Evolutionary conservation across 23 tunicate species (phyloP).

Genomic region (Trididemnum nubilum): DNA sequence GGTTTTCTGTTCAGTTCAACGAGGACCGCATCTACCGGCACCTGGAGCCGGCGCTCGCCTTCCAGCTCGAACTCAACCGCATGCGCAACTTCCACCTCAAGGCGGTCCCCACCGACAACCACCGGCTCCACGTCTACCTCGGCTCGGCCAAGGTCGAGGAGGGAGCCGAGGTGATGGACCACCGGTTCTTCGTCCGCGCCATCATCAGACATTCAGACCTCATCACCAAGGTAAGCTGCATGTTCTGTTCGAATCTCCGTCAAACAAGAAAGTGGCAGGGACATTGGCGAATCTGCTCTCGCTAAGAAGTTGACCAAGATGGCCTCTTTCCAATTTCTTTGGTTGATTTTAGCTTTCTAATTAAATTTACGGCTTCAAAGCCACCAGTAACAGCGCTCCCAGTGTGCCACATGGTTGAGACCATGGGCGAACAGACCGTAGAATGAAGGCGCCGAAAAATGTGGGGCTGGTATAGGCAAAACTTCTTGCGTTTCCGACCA

Average conservation of each 20-base stretch:
- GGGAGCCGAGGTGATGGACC: conserved; percentile 92
- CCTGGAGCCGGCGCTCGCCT: conserved; percentile 98
- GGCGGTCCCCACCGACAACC: conserved; percentile 95
- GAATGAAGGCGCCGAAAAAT: too few species aligned
- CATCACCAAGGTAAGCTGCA: conserved; percentile 72
- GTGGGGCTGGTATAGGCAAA: too few species aligned
- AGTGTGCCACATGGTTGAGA: too few species aligned
- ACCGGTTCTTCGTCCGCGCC: conserved; percentile 97
- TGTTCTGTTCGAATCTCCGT: too few species aligned
- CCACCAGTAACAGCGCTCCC: too few species aligned
- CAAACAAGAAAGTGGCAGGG: background rate
- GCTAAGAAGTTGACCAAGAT: too few species aligned
- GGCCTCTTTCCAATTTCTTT: too few species aligned
- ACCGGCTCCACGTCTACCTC: conserved; percentile 95
- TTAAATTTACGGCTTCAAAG: too few species aligned
- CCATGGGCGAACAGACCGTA: too few species aligned
- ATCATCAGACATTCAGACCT: conserved; percentile 98
- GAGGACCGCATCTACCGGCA: conserved; percentile 99
- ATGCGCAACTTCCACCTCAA: conserved; percentile 95
- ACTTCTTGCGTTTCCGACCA: too few species aligned
- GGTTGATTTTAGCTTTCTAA: too few species aligned
- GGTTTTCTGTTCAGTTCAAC: conserved; percentile 58
- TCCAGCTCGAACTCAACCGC: conserved; percentile 97
- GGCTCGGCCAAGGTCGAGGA: conserved; percentile 96
- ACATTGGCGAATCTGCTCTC: too few species aligned